Conservation (phyloP, 2,113 vertebrate species). For the Salvelinus namaycush region DNA sequence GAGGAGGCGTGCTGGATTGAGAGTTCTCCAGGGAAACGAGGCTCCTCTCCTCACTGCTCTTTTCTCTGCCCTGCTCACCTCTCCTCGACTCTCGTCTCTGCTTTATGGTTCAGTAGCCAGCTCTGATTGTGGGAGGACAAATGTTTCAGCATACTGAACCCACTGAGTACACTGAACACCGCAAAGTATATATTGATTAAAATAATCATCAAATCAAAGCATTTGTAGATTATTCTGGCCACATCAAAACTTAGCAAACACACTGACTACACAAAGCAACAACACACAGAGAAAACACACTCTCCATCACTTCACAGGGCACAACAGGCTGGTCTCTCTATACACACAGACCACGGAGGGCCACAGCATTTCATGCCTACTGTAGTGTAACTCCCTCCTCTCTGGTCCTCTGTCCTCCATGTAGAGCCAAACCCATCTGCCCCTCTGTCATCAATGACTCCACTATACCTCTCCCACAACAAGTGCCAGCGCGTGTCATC, state of each 20-base stretch:
- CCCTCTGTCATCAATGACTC: conserved; percentile 4
- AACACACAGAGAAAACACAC: not conserved
- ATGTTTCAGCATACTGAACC: conserved; percentile 33
- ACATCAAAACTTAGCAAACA: not conserved
- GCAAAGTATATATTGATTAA: not conserved
- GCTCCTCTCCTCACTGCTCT: not conserved
- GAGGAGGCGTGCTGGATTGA: not conserved
- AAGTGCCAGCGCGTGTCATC: not conserved
- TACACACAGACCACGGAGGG: not conserved
- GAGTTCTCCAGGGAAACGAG: not conserved
- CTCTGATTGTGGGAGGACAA: conserved; percentile 48
- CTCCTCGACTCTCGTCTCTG: not conserved
- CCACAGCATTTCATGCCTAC: not conserved
- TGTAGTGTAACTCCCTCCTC: not conserved
- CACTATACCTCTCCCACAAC: not conserved
- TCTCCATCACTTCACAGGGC: not conserved
- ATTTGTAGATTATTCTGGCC: too few species aligned
- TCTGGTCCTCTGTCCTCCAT: not conserved
- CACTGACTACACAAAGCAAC: too few species aligned
- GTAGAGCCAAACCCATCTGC: conserved; percentile 9
- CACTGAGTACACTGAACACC: not conserved
- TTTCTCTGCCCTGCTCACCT: not conserved
- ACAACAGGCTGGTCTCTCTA: not conserved
- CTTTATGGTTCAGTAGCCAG: conserved; percentile 36
- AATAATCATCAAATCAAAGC: not conserved